Evolutionary conservation across 2,888 invertebrate genomes (phyloP).

Genomic region (Xanthostigma xanthostigma): DNA sequence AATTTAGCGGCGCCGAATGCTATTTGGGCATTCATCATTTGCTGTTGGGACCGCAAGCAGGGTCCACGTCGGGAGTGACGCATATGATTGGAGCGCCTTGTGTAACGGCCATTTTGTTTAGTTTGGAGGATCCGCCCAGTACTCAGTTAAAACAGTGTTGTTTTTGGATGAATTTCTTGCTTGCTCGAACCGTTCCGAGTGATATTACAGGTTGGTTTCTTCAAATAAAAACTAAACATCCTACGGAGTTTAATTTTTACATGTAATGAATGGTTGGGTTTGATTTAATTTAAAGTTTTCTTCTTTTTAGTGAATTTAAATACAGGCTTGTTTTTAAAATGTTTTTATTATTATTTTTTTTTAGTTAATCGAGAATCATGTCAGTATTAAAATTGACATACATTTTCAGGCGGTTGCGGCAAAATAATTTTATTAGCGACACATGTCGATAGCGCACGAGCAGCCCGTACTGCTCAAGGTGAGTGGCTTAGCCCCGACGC

Average conservation of each 20-base stretch:
- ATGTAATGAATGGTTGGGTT: no score
- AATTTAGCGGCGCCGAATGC: constrained; percentile 61
- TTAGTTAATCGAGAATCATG: no score
- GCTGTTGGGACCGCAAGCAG: constrained; percentile 36
- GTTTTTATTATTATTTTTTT: no score
- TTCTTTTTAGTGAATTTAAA: no score
- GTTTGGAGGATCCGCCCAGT: constrained; percentile 46
- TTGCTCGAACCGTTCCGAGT: constrained; percentile 31
- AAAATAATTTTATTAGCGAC: constrained; percentile 47
- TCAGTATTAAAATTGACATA: neutral
- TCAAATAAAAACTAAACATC: no score
- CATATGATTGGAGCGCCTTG: constrained; percentile 21
- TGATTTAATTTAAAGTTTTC: no score
- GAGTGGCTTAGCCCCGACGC: constrained; percentile 41
- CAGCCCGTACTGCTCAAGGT: constrained; percentile 36
- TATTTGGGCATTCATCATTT: constrained; percentile 57
- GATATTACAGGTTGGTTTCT: constrained; percentile 7
- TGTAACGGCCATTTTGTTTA: constrained; percentile 43
- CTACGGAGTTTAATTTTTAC: no score
- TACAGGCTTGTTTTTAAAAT: no score
- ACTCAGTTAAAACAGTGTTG: constrained; percentile 50
- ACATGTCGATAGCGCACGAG: constrained; percentile 39
- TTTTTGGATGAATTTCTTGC: constrained; percentile 62
- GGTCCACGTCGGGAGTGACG: neutral
- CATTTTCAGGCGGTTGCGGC: constrained; percentile 38